Conservation (phyloP, 2,888 invertebrate genomes). For the Pyralis farinalis region DNA sequence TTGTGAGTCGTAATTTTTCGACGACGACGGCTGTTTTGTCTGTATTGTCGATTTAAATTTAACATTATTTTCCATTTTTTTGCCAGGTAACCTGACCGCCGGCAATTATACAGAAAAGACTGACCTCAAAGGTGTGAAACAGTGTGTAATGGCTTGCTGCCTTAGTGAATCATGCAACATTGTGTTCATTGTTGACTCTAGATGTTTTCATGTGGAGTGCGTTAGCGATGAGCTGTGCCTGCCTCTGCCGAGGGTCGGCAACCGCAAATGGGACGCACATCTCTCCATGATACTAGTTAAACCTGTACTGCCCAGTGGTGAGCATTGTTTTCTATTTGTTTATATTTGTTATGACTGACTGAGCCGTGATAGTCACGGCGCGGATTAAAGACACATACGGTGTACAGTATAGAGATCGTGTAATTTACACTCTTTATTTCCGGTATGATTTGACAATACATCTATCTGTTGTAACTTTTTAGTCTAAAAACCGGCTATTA, state of each 20-base stretch:
- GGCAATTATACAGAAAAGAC: slow-evolving; percentile 82
- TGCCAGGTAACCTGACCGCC: slow-evolving; percentile 74
- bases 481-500: too few species aligned
- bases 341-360: too few species aligned
- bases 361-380: too few species aligned
- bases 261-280: slow-evolving; percentile 80
- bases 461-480: too few species aligned
- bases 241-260: slow-evolving; percentile 79
- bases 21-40: too few species aligned
- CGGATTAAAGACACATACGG: too few species aligned
- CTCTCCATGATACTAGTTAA: slow-evolving; percentile 89
- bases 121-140: slow-evolving; percentile 74
- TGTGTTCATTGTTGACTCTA: slow-evolving; percentile 87
- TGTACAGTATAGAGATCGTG: too few species aligned
- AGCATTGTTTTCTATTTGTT: slow-evolving; percentile 17
- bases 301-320: slow-evolving; percentile 82
- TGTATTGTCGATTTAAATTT: too few species aligned
- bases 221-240: slow-evolving; percentile 85
- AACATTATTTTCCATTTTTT: slow-evolving; percentile 4
- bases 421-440: too few species aligned
- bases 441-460: too few species aligned
- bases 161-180: slow-evolving; percentile 86
- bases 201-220: slow-evolving; percentile 90
- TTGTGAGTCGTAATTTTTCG: too few species aligned
- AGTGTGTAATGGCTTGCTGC: slow-evolving; percentile 86